Base-by-base conservation (phyloP, 2,888 invertebrate genomes). In the Apamea crenata region DNA sequence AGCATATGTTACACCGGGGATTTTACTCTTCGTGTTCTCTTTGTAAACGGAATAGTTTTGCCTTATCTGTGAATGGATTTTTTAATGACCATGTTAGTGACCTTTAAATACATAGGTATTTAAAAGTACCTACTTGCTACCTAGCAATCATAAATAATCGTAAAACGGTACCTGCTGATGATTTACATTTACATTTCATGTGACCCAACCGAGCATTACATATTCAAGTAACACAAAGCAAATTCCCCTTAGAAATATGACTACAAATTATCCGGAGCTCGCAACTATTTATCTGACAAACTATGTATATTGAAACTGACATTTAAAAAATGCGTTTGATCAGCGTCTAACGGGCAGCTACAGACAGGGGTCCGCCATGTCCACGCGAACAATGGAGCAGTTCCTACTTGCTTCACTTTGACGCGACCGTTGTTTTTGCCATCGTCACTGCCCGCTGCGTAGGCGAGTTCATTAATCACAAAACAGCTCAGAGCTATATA, bases 401-500 rank as follows among this genome's bases (percentile, higher is more conserved):
- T 92, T 91, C 87, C 91, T 92, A 92, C 91, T 93, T 91, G 92
- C 93, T 95, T 92, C 91, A 91, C 93, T 95, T 94, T 94, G 95
- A 94, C 92, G 92, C 89, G 89, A 90, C 92, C 91, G 93, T 94
- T 95, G 95, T 96, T 96, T 96, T 95, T 96, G 93, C 91, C 84
- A 83, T 84, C 88, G 90, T 90, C 90, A 87, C 90, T 90, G 87
- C 90, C 88, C 91, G 87, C 93, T 93, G 92, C 93, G 94, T 94
- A 91, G 93, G 91, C 94, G 91, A 93, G 93, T 94, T 94, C 96
- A 96, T 96, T 96, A 96, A 96, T 96, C 96, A 96, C 94, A 93
- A 94, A 94, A 94, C 94, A 94, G 92, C 93, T 92, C 93, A 87
- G 90, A 91, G 92, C 93, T 93, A 93, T 94, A 94, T 94, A 94